Evolutionary conservation across 2,113 vertebrate species (phyloP).

Genomic region (Aspiorhynchus laticeps): DNA sequence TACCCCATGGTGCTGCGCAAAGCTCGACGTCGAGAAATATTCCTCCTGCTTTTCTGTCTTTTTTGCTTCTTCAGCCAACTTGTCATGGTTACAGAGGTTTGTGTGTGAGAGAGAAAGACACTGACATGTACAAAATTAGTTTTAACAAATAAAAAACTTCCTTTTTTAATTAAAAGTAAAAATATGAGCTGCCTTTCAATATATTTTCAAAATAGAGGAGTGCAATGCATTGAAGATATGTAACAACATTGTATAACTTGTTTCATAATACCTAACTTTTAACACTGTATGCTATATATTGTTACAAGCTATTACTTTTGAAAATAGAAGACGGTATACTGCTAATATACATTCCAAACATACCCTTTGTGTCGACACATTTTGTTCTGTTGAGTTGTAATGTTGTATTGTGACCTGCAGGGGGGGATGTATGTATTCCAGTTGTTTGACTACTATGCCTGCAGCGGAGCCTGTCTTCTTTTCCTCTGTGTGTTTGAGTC

Average conservation of each 20-base stretch:
- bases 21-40: conserved; percentile 62
- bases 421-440: conserved; percentile 78
- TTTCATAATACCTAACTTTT: neutral
- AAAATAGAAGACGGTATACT: neutral
- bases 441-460: conserved; percentile 78
- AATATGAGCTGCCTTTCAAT: too few species aligned
- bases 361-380: neutral
- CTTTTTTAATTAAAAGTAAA: neutral
- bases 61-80: conserved; percentile 72
- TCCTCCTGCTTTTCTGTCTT: conserved; percentile 72
- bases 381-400: conserved; percentile 3
- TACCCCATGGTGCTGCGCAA: conserved; percentile 70
- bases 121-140: neutral
- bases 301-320: neutral
- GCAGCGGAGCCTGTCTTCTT: conserved; percentile 75
- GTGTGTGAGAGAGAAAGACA: neutral
- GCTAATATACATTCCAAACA: neutral
- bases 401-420: conserved; percentile 56
- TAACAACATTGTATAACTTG: neutral
- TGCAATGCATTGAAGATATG: too few species aligned
- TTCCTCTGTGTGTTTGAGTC: conserved; percentile 72
- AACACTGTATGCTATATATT: neutral
- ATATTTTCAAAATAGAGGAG: too few species aligned
- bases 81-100: conserved; percentile 75
- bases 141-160: neutral